Evolutionary conservation across 1,140 invertebrate genomes (phyloP).

Genomic region (Uloborus diversus): DNA sequence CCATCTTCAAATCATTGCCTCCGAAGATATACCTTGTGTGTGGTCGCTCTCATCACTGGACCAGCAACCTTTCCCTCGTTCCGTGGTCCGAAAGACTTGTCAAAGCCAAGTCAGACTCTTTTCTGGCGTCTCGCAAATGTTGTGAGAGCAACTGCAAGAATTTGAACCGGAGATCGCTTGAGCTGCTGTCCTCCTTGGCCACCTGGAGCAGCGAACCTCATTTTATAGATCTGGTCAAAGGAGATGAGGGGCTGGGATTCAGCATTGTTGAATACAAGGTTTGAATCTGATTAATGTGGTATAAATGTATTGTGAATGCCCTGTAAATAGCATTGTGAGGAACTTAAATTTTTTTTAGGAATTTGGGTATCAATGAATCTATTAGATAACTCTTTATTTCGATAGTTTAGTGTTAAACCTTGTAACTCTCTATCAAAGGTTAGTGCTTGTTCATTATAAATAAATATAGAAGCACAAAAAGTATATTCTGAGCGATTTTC

Average conservation of each 20-base stretch:
- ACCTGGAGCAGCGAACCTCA: constrained; percentile 98
- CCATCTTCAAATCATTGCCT: constrained; percentile 93
- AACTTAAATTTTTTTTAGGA: no score
- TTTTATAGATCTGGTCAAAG: constrained; percentile 95
- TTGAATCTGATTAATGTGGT: constrained; percentile 59
- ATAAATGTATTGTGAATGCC: no score
- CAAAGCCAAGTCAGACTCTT: constrained; percentile 96
- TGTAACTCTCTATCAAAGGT: no score
- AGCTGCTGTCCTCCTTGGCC: constrained; percentile 94
- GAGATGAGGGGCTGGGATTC: constrained; percentile 96
- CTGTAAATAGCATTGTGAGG: no score
- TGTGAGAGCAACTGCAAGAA: constrained; percentile 70
- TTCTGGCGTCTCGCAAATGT: constrained; percentile 93
- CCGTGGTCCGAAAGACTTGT: constrained; percentile 81
- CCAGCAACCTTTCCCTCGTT: constrained; percentile 43
- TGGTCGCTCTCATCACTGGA: constrained; percentile 73
- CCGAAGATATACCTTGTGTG: constrained; percentile 93
- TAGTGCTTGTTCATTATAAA: no score
- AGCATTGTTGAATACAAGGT: constrained; percentile 98
- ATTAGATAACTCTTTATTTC: no score
- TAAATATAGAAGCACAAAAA: no score
- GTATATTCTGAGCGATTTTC: no score
- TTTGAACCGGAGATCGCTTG: constrained; percentile 77
- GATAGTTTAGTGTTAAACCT: no score
- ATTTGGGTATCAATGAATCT: no score